Conservation (phyloP, 2,888 invertebrate species). For the Conchocele bisecta region DNA sequence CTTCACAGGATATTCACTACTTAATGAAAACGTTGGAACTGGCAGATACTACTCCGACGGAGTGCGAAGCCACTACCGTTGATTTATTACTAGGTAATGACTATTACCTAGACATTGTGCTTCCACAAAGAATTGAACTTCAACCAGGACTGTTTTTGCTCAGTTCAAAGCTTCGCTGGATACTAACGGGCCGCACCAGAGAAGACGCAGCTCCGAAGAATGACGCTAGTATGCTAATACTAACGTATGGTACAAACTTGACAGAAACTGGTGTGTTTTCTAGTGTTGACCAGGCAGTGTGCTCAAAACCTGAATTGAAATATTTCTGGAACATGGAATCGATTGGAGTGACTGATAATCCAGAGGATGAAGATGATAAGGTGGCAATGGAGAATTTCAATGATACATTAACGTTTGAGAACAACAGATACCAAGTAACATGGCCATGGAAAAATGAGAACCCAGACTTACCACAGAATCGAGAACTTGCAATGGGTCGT, state of each 20-base stretch:
- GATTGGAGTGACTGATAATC: conserved; percentile 31
- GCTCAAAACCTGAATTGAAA: conserved; percentile 23
- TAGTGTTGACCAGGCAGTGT: conserved; percentile 14
- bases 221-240: conserved; percentile 3
- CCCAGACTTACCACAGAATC: conserved; percentile 15
- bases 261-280: neutral
- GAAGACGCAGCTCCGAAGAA: neutral
- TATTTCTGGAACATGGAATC: conserved; percentile 43
- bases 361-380: conserved; percentile 5
- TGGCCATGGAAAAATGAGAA: conserved; percentile 27
- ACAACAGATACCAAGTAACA: conserved; percentile 13
- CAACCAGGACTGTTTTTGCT: conserved; percentile 16
- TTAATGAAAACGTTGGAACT: conserved; percentile 16
- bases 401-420: conserved; percentile 12
- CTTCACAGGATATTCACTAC: conserved; percentile 10
- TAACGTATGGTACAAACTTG: conserved; percentile 6
- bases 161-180: conserved; percentile 12
- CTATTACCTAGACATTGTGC: conserved; percentile 12
- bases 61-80: neutral
- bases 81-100: conserved; percentile 26
- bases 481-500: conserved; percentile 9
- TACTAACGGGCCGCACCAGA: conserved; percentile 2
- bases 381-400: conserved; percentile 5
- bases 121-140: conserved; percentile 11
- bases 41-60: conserved; percentile 16